A percentile compares a stretch with the other conserved stretches of the same genome.
phyloP scores from a whole-genome alignment of 2,113 vertebrate species.

The Psettodes erumei region DNA sequence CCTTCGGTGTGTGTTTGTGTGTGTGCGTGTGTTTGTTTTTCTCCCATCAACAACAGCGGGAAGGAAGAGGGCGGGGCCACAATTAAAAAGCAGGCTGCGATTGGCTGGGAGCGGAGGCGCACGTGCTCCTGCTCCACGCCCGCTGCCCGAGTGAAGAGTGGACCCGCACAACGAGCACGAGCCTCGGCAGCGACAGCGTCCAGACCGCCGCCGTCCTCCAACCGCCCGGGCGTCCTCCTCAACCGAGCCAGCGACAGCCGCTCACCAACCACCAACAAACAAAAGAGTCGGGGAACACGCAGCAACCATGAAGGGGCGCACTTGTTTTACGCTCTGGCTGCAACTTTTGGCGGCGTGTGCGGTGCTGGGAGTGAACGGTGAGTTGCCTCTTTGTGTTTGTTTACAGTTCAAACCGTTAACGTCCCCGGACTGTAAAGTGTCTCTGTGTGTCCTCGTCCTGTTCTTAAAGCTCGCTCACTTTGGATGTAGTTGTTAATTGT shows the following conservation, averaged over 20 bases:
- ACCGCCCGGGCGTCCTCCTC: not conserved
- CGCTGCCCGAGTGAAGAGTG: slow-evolving; percentile 45
- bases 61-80: slow-evolving; percentile 54
- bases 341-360: slow-evolving; percentile 68
- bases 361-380: slow-evolving; percentile 71
- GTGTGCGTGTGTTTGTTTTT: not conserved
- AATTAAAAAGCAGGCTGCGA: slow-evolving; percentile 51
- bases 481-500: not conserved
- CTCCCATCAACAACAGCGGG: not conserved
- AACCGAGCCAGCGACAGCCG: not conserved
- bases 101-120: slow-evolving; percentile 73
- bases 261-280: too few relatives aligned
- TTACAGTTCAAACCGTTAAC: slow-evolving; percentile 37
- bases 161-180: slow-evolving; percentile 39
- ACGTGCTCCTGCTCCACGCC: slow-evolving; percentile 70
- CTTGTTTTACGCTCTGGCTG: slow-evolving; percentile 35
- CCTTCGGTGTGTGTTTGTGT: not conserved
- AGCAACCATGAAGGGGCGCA: slow-evolving; percentile 68
- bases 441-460: not conserved
- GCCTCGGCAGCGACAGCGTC: not conserved
- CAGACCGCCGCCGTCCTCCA: not conserved
- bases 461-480: not conserved
- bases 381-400: slow-evolving; percentile 58
- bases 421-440: not conserved
- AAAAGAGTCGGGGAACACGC: too few relatives aligned